phyloP scores from a whole-genome alignment of 2,888 invertebrate genomes.

The Marasmarcha lunaedactyla region DNA sequence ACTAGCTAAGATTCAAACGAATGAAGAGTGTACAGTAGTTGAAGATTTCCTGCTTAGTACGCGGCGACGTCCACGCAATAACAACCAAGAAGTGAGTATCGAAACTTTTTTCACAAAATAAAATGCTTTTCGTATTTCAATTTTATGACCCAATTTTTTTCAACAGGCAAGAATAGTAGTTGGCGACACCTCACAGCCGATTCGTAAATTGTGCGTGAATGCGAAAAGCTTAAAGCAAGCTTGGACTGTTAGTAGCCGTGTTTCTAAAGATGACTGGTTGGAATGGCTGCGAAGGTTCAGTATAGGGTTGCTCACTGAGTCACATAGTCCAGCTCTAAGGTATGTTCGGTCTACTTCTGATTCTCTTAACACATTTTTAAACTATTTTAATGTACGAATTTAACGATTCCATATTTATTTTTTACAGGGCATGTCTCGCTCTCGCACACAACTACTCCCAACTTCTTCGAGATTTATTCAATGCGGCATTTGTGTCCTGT shows the following conservation, averaged over 20 bases:
- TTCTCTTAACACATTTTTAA: no score
- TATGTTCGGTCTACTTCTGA: constrained; percentile 17
- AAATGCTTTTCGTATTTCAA: background rate
- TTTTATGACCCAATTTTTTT: constrained; percentile 11
- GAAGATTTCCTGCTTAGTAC: constrained; percentile 77
- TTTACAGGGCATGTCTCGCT: constrained; percentile 84
- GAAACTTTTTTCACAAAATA: background rate
- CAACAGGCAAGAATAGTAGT: constrained; percentile 45
- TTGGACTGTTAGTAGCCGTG: constrained; percentile 92
- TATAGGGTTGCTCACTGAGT: constrained; percentile 93
- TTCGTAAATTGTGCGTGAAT: constrained; percentile 85
- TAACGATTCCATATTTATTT: no score
- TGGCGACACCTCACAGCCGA: constrained; percentile 77
- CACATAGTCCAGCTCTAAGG: constrained; percentile 92
- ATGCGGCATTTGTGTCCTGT: constrained; percentile 98
- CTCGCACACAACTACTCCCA: constrained; percentile 95
- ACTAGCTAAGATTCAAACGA: constrained; percentile 73
- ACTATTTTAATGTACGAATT: no score
- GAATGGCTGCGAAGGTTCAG: constrained; percentile 95
- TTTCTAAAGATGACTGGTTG: constrained; percentile 98
- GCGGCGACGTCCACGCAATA: constrained; percentile 74
- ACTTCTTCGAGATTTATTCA: constrained; percentile 95
- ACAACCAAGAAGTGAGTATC: constrained; percentile 74
- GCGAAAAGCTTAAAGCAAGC: constrained; percentile 87
- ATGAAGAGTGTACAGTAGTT: constrained; percentile 45